Base-by-base conservation (phyloP, 2,113 vertebrate genomes). In the Apodemus speciosus region DNA sequence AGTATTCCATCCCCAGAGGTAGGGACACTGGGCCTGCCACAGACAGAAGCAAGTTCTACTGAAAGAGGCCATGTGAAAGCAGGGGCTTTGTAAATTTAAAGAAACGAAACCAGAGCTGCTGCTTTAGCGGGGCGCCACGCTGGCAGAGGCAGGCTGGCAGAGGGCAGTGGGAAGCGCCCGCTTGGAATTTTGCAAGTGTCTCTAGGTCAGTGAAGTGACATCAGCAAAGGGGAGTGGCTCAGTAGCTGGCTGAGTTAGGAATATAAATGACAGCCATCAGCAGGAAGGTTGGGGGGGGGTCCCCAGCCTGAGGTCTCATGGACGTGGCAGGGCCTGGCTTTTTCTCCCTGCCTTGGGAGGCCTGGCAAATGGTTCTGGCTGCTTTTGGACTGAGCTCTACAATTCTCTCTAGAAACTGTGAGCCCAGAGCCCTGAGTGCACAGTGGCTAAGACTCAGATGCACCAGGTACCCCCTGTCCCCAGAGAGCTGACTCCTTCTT, bases 31-130 rank as follows among this genome's bases (percentile, higher is more conserved):
- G 64, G 87, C 79, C 73, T 71, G 95, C 51, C 75, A 15, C 9
- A 92, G 32, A 51, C 71, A 68, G 73, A n/a, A 95, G 25, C 72
- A 75, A 90, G 14, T 73, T 72, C 77, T 20, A 68, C 75, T 89
- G 89, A 97, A 94, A 76, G 93, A 97, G 81, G 85, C 73, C 93
- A 95, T 89, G 95, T 96, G 86, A 97, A 97, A 87, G 76, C 60
- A 91, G 56, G n/a, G 86, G 93, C 83, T 97, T 97, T 56, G 80
- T 23, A 80, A 85, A 32, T 64, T 83, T 49, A 81, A 80, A 88
- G 51, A 84, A 75, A 9, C 9, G 23, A 90, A 87, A 60, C 46
- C 14, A 43, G 0, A 51, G 27, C 80, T 43, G 32, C 4, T 75
- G 30, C 64, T 53, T 10, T 43, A 56, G 53, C 15, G 53, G 15